These are phyloP conservation scores for Malurus melanocephalus DNA, from an alignment of 2,113 vertebrate genomes.

Conservation along the genomic window DNA sequence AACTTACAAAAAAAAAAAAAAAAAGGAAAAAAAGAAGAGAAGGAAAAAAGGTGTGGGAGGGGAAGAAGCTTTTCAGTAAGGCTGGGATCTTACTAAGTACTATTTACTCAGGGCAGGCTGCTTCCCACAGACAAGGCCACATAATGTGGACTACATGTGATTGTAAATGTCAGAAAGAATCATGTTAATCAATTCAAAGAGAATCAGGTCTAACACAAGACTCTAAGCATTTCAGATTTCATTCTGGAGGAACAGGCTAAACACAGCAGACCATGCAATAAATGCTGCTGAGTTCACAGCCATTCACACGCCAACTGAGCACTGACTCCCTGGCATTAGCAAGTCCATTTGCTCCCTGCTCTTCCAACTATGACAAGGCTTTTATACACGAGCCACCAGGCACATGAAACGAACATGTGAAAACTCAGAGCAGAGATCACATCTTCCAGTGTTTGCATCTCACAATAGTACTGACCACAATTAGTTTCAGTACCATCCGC, in stretches of 20 bases:
- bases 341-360: neutral
- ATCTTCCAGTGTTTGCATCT: neutral
- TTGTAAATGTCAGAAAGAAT: neutral
- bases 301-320: fast-evolving
- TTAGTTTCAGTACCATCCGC: neutral
- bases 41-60: neutral
- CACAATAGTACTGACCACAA: neutral
- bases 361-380: neutral
- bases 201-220: neutral
- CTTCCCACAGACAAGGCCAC: neutral
- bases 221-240: neutral
- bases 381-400: neutral
- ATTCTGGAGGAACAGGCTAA: neutral
- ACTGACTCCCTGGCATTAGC: neutral
- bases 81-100: neutral
- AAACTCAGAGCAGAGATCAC: neutral
- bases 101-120: neutral
- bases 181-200: neutral
- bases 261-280: neutral
- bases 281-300: neutral
- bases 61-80: neutral
- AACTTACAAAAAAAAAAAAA: neutral
- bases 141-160: neutral
- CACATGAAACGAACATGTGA: neutral
- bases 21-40: fast-evolving